Evolutionary conservation across 2,113 vertebrate genomes (phyloP), one percentile per base, ranked within the genome.

Genomic region (Hemiprocne comata): DNA sequence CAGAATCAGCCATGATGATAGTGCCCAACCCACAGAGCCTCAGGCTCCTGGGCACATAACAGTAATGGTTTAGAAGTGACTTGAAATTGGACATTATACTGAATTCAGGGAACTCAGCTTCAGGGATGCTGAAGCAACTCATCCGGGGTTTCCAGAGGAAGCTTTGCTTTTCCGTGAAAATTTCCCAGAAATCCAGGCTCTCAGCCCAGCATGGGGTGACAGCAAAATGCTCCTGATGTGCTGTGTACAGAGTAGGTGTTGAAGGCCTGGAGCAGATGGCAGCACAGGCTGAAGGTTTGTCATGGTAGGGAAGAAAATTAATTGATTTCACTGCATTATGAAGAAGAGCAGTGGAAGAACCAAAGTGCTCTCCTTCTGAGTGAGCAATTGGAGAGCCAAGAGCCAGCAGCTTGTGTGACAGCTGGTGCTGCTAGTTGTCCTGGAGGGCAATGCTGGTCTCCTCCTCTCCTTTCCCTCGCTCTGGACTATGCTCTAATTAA

Each of bases 331-430:
- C 17, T 51, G 42, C 76, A 64, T 54, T 62, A 3, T 25, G 64
- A 80, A 81, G 75, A 92, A 85, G 38, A 65, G 29, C 7, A 4
- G 40, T 1, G 6, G 28, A 92, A 83, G 80, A 74, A 96, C 71
- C 42, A 89, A 78, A 90, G 34, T 3, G 2, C 34, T 86, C 25
- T 80, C 29, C 72, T 93, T 79, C 58, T 76, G 73, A 1, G 3
- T 10, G 51, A 87, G 57, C 69, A 71, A 48, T 67, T 48, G 53
- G 61, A 87, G 40, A 94, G 91, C 80, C 73, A 89, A 85, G 50
- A 94, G 54, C 44, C 74, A 94, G 94, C 95, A 97, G 95, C 94
- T 82, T 97, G 93, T 85, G 94, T 72, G 89, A 95, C 94, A 96
- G 93, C 91, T 96, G 93, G 91, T 96, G 84, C 57, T 89, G 44